Percentiles rank a stretch among this genome's conserved stretches.
phyloP scores from a whole-genome alignment of 2,113 vertebrate genomes.

The Cyanoramphus novaezelandiae region DNA sequence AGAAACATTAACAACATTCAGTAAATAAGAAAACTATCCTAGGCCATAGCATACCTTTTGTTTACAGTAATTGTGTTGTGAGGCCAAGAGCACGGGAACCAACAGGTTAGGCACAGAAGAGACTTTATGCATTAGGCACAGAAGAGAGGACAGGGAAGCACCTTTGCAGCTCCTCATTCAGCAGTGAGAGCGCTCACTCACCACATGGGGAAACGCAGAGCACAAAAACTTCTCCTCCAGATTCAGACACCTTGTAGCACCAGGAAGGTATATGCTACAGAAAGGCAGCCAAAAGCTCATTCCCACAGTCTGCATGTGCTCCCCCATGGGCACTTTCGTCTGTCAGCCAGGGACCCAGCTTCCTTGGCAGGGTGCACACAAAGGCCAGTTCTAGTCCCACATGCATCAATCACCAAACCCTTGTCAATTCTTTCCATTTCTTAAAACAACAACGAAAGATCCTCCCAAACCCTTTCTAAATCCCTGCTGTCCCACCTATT shows the following conservation, averaged over 20 bases:
- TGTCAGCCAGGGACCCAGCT: accelerated
- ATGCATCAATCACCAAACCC: background rate
- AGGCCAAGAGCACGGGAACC: background rate
- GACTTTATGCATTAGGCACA: background rate
- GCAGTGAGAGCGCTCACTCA: background rate
- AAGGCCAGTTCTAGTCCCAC: background rate
- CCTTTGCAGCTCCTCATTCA: background rate
- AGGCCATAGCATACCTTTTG: background rate
- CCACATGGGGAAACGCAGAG: background rate
- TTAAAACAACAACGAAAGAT: background rate
- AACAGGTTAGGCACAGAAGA: background rate
- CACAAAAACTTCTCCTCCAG: background rate
- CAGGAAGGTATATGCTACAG: background rate
- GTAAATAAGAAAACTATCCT: background rate
- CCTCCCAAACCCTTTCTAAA: background rate
- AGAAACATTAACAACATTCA: background rate
- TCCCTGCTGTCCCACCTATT: background rate
- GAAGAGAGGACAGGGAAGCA: background rate
- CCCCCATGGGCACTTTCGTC: background rate
- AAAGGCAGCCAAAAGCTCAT: background rate
- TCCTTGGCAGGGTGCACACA: background rate
- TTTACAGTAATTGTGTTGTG: background rate
- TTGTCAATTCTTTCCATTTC: background rate
- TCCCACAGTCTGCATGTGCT: background rate
- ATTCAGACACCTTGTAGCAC: background rate